Base-by-base conservation (phyloP, 2,113 vertebrate species). In the Prionailurus viverrinus region DNA sequence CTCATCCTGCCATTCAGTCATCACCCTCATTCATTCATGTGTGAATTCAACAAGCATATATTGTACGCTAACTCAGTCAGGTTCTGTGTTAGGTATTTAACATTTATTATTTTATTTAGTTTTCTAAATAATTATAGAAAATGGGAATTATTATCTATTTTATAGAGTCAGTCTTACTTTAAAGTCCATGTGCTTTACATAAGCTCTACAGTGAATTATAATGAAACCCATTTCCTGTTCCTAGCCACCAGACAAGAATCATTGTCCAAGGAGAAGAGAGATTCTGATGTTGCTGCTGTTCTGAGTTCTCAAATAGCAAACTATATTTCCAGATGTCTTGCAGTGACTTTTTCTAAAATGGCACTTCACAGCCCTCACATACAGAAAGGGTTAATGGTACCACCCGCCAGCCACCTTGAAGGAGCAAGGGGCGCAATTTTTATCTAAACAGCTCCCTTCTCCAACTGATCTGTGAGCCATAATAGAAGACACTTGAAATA, bases 241-340 rank as follows among this genome's bases (percentile, higher is more conserved):
- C 51, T 90, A 61, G 65, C 63, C 39, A 97, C 74, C 33, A 94
- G 65, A 97, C 19, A 88, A 95, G 23, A 19, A n/a, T 81, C 39
- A 51, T 27, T 90, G 76, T 94, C 71, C 55, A 97, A 88, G 14
- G 21, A 92, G 61, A 96, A 81, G n/a, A 96, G 21, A 97, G 86
- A 97, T 66, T 89, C 69, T 92, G 55, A 95, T n/a, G 65, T 74
- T 41, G 23, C 55, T 76, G 39, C 66, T 78, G 29, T 68, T 78
- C 48, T 89, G 55, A 74, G 48, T 27, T 96, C 71, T 97, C 85
- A 90, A 85, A 55, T 7, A 94, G 85, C 73, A 94, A 96, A 95
- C 9, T 36, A 10, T 19, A 82, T 79, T 91, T 95, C 89, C 89
- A 98, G 79, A 94, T 87, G 23, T 89, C 51, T 65, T 61, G 71